Base-by-base conservation (phyloP, 2,113 vertebrate species). In the Rhinoptilus africanus region DNA sequence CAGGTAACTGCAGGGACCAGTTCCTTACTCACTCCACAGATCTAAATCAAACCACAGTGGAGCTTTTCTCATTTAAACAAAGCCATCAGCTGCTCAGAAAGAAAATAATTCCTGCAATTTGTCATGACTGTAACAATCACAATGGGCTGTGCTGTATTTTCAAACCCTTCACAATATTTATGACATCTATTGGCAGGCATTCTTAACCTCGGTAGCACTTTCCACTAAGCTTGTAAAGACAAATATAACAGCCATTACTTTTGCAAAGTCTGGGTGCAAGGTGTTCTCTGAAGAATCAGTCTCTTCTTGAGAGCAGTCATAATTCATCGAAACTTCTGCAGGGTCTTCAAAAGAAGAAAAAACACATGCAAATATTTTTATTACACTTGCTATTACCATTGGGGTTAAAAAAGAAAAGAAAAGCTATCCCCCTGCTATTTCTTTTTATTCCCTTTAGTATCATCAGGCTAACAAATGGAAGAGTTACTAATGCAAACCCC, bases 231-330 rank as follows among this genome's bases (percentile, higher is more conserved):
- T 23, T 48, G 34, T 83, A 62, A 89, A 94, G 60, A 48, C 37
- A 93, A 96, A 85, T 3, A 41, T 21, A 79, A 90, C 17, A 67
- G 88, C 62, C 45, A 67, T 97, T 98, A 99, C 99, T 98, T 99
- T 99, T 62, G 99, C 78, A 2, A 99, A 98, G 96, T 99, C 99
- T 63, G 99, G 99, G 95, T 99, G 98, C 80, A 99, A 98, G 96
- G 97, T 97, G 26, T 98, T 99, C 86, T 99, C 99, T 67, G 98
- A 97, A 35, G 97, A 96, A 92, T 99, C 99, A 35, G 98, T 98
- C 88, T 98, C 99, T 75, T 99, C 99, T 51, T 98, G 97, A 13
- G 98, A 97, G 96, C 97, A 97, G 83, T 98, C 97, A 87, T 98
- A 98, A 95, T 96, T 98, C 94, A 98, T 10, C 0, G 93, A 96